Conservation (phyloP, 2,888 invertebrate genomes). For the Bugulina stolonifera region DNA sequence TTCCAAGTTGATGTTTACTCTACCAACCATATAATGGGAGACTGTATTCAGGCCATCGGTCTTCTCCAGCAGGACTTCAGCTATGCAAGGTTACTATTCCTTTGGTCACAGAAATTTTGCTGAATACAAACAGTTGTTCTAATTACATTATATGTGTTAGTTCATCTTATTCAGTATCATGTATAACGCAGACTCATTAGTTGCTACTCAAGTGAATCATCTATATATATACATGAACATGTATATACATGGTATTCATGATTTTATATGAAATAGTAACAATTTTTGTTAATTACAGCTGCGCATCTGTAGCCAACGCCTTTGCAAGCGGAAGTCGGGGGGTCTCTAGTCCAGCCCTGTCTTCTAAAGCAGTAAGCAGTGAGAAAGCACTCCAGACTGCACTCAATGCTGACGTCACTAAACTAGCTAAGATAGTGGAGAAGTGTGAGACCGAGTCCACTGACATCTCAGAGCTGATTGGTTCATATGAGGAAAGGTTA, state of each 20-base stretch:
- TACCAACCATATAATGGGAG: conserved; percentile 14
- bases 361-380: background rate
- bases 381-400: conserved; percentile 5
- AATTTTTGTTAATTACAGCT: background rate
- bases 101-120: too few relatives aligned
- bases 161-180: too few relatives aligned
- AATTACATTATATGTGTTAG: too few relatives aligned
- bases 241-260: too few relatives aligned
- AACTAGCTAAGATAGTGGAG: conserved; percentile 1
- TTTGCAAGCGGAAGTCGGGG: background rate
- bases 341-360: background rate
- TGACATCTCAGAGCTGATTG: conserved; percentile 1
- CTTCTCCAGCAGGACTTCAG: conserved; percentile 3
- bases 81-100: background rate
- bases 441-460: background rate
- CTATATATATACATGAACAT: too few relatives aligned
- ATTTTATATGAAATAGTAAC: too few relatives aligned
- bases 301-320: background rate
- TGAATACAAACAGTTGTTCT: too few relatives aligned
- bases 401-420: background rate
- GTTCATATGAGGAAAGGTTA: background rate
- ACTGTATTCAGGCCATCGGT: background rate
- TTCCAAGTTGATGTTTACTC: background rate
- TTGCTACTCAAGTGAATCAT: too few relatives aligned
- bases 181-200: too few relatives aligned